Base-by-base conservation (phyloP, 2,113 vertebrate genomes). In the Danionella cerebrum region DNA sequence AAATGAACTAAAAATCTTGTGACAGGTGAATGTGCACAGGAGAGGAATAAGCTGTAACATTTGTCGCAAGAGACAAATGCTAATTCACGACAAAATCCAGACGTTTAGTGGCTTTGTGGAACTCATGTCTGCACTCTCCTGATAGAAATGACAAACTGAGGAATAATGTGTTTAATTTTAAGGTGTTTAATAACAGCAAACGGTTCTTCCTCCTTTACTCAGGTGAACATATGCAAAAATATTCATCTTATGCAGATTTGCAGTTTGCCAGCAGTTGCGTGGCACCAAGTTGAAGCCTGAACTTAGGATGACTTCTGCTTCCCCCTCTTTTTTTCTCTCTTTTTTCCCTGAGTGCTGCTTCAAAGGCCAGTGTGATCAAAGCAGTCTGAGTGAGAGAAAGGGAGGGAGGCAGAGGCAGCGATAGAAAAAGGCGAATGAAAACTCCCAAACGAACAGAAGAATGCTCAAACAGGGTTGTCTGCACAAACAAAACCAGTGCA, bases 291-390 rank as follows among this genome's bases (percentile, higher is more conserved):
- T 88, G 86, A 90, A 81, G 80, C 83, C 73, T 90, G 87, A 85
- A 84, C 88, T 90, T 89, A 78, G 84, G 85, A 84, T 88, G 80
- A 89, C 87, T 89, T 89, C 83, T 88, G 84, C 84, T 86, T 87
- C 82, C 84, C 87, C 82, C 80, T 84, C 80, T 81, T 84, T 87
- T 86, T 86, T 84, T 85, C 79, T 79, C 82, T 84, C 84, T 88
- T 85, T 84, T 65, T 84, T 92, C 89, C 90, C 90, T 83, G 78
- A 91, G 82, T 74, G 59, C 88, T 88, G 84, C 87, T 93, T 94
- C 90, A 94, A 94, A 94, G 89, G 81, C 75, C 76, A 29, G 82
- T 72, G 78, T 90, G 91, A 93, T 93, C 89, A 97, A 93, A 93
- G 90, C 86, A 77, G 87, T 86, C 86, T 87, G 83, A 85, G 69